Conservation (phyloP, 2,797 vertebrate genomes). For the Huso huso region DNA sequence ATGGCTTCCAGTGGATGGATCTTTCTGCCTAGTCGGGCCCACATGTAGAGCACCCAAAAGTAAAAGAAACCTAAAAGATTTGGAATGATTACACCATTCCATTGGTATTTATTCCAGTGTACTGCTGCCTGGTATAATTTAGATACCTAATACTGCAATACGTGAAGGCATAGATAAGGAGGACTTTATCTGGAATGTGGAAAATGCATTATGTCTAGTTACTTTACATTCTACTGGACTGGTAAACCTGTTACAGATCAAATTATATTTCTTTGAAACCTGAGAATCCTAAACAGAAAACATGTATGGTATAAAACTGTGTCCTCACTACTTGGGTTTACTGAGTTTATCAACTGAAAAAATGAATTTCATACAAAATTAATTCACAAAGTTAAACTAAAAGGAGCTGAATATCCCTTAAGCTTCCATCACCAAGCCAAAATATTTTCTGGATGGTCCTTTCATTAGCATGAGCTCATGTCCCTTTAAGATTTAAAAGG, state of each 20-base stretch:
- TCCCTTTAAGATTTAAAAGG: constrained; percentile 9
- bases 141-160: no score
- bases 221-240: not conserved
- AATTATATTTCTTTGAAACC: not conserved
- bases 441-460: not conserved
- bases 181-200: not conserved
- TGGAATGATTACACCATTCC: no score
- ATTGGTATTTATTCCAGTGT: no score
- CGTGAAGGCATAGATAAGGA: not conserved
- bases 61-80: no score
- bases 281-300: not conserved
- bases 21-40: no score
- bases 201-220: constrained; percentile 1
- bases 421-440: not conserved
- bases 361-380: not conserved
- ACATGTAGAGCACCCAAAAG: no score
- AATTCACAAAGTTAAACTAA: not conserved
- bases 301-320: not conserved
- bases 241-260: not conserved
- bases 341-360: not conserved
- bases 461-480: not conserved
- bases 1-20: no score
- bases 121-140: no score
- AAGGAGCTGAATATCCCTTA: not conserved
- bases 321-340: not conserved